A percentile compares a stretch with the other conserved stretches of the same genome.
These are phyloP conservation scores for Drosophila paramelanica DNA, from an alignment of 2,888 invertebrate genomes.

Conservation along the genomic window DNA sequence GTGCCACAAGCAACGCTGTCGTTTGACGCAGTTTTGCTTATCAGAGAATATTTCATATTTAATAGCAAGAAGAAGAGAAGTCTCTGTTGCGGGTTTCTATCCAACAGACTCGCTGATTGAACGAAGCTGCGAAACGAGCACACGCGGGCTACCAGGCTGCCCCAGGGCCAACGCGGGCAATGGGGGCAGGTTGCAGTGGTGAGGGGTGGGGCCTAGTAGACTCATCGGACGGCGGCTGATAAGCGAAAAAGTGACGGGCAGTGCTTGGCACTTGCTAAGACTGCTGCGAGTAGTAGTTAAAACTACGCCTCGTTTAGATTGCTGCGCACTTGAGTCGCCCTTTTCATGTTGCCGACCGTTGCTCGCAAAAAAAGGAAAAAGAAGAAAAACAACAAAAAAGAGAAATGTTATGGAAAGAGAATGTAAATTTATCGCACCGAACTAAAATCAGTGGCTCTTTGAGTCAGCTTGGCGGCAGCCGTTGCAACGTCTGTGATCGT, in stretches of 20 bases:
- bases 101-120: constrained; percentile 63
- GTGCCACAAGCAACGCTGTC: constrained; percentile 63
- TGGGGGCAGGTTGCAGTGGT: neutral
- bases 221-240: constrained; percentile 44
- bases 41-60: constrained; percentile 38
- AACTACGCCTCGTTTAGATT: constrained; percentile 46
- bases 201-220: constrained; percentile 10
- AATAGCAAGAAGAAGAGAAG: constrained; percentile 22
- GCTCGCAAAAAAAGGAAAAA: constrained; percentile 10
- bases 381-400: neutral
- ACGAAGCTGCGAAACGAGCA: constrained; percentile 52
- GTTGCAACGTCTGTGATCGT: constrained; percentile 29
- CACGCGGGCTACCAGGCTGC: constrained; percentile 32
- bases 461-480: constrained; percentile 49
- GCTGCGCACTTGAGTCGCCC: constrained; percentile 50
- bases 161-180: constrained; percentile 1
- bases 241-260: constrained; percentile 59
- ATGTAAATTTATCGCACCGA: constrained; percentile 35
- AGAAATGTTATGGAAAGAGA: neutral
- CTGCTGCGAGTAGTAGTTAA: constrained; percentile 16
- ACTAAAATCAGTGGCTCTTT: constrained; percentile 49
- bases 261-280: constrained; percentile 65
- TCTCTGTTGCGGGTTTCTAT: constrained; percentile 39
- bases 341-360: constrained; percentile 56
- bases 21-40: constrained; percentile 57